These are phyloP conservation scores for Vanessa tameamea DNA, from an alignment of 1,140 invertebrate species.

Conservation along the genomic window DNA sequence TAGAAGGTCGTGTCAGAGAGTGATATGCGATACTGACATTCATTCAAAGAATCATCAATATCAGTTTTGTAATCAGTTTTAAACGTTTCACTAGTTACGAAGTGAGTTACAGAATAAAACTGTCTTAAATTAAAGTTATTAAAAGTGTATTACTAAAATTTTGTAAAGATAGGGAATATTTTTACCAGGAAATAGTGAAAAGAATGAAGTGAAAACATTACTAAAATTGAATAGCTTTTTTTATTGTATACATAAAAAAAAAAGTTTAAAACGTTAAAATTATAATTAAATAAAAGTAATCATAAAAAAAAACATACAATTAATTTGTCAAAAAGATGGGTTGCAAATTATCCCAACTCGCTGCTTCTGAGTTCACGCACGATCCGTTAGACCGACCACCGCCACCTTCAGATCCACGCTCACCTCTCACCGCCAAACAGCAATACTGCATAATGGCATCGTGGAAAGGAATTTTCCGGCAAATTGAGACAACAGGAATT, in stretches of 20 bases:
- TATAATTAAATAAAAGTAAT: neutral
- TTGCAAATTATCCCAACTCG: slow-evolving; percentile 65
- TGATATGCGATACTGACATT: too few relatives aligned
- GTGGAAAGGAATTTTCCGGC: slow-evolving; percentile 72
- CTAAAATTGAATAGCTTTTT: neutral
- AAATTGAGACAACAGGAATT: slow-evolving; percentile 72
- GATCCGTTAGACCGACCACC: slow-evolving; percentile 60
- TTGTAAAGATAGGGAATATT: neutral
- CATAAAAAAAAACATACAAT: slow-evolving; percentile 17
- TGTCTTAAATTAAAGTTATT: neutral
- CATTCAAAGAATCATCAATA: too few relatives aligned
- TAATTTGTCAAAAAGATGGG: slow-evolving; percentile 48
- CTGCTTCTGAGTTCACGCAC: slow-evolving; percentile 55
- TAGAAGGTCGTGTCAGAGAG: too few relatives aligned
- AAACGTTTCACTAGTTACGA: too few relatives aligned
- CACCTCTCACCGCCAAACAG: slow-evolving; percentile 66
- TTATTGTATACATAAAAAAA: neutral
- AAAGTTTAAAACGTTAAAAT: neutral
- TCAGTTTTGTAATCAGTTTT: too few relatives aligned
- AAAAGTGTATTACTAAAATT: neutral
- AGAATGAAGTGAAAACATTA: neutral
- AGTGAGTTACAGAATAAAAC: too few relatives aligned
- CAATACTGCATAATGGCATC: slow-evolving; percentile 75
- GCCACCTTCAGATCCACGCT: slow-evolving; percentile 62
- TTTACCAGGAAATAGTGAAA: neutral